phyloP scores from a whole-genome alignment of 2,797 vertebrate species.

The Centropyge bicolor region DNA sequence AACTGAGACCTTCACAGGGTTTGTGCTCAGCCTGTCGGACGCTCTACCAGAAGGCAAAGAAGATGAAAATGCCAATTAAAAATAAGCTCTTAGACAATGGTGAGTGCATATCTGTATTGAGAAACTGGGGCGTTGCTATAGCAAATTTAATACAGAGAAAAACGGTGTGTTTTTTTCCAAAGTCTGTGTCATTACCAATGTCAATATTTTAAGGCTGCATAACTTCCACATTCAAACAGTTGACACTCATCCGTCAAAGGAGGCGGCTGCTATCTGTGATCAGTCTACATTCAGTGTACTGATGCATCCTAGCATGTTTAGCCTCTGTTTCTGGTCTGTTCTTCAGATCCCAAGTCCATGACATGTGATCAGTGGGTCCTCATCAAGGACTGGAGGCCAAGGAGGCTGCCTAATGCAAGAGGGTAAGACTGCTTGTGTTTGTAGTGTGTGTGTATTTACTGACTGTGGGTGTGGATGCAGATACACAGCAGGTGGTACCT shows the following conservation, averaged over 20 bases:
- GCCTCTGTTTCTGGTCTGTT: constrained; percentile 6
- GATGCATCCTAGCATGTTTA: neutral
- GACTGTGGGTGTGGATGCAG: neutral
- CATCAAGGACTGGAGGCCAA: constrained; percentile 67
- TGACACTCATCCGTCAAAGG: neutral
- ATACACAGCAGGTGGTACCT: no score
- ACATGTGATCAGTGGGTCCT: constrained; percentile 83
- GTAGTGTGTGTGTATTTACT: neutral
- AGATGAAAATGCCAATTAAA: constrained; percentile 35
- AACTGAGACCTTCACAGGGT: neutral
- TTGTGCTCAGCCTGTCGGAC: constrained; percentile 66
- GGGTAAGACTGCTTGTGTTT: constrained; percentile 49
- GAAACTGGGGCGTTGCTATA: neutral
- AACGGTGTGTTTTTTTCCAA: neutral
- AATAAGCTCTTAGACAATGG: constrained; percentile 64
- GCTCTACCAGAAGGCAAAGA: constrained; percentile 61
- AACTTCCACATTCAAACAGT: neutral
- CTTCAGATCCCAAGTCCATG: constrained; percentile 77
- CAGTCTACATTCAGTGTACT: neutral
- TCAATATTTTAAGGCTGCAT: neutral
- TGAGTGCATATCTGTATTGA: constrained; percentile 32
- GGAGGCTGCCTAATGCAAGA: constrained; percentile 10
- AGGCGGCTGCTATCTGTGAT: neutral
- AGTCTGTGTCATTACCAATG: neutral
- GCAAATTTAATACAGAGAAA: neutral